phyloP scores from a whole-genome alignment of 2,113 vertebrate genomes.

The Pelobates fuscus region DNA sequence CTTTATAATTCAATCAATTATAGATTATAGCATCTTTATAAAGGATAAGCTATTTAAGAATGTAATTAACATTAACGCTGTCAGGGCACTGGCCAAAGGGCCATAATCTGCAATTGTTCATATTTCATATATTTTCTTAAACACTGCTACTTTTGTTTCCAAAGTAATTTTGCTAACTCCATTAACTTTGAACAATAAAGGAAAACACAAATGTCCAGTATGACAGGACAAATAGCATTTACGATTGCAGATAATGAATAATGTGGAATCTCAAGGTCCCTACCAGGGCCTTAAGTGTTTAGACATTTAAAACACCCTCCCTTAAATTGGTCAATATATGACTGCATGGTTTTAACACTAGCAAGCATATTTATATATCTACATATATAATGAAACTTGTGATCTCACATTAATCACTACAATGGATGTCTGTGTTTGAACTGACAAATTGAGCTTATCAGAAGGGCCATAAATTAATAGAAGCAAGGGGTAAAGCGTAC shows the following conservation, averaged over 20 bases:
- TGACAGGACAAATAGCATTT: slow-evolving; percentile 9
- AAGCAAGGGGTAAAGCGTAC: slow-evolving; percentile 4
- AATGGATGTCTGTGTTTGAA: slow-evolving; percentile 32
- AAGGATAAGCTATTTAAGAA: too few species aligned
- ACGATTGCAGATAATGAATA: slow-evolving; percentile 24
- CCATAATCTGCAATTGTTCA: too few species aligned
- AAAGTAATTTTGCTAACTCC: background rate
- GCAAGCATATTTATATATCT: background rate
- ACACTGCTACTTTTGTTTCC: too few species aligned
- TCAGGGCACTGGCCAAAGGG: too few species aligned
- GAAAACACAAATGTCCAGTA: background rate
- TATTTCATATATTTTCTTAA: too few species aligned
- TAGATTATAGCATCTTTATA: too few species aligned
- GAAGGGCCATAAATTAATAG: slow-evolving; percentile 7
- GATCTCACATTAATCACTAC: slow-evolving; percentile 24
- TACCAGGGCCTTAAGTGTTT: slow-evolving; percentile 23
- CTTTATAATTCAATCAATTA: too few species aligned
- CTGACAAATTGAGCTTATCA: slow-evolving; percentile 33
- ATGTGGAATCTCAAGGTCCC: slow-evolving; percentile 35
- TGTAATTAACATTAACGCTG: too few species aligned
- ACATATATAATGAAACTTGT: background rate
- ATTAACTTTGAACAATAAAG: background rate
- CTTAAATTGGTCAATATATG: slow-evolving; percentile 5
- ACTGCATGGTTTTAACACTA: slow-evolving; percentile 31
- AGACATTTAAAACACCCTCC: slow-evolving; percentile 14